Evolutionary conservation across 2,797 vertebrate species (phyloP), one percentile per base, ranked within the genome.

Genomic region (Gephyroberyx darwinii): DNA sequence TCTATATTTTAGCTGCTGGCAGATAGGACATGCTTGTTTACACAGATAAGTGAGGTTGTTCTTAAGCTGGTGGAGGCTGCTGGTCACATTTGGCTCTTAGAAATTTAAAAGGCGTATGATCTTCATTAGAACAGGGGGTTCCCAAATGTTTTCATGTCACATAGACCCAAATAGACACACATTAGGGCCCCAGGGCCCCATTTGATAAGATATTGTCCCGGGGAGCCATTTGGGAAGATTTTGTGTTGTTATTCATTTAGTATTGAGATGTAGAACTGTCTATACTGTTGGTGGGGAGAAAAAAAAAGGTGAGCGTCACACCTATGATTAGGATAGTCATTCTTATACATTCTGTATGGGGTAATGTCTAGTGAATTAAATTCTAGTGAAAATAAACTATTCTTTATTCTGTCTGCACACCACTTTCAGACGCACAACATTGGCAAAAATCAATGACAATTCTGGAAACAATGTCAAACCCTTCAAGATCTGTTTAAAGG

Each of bases 11-110:
- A 67, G 30, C 66, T 81, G 82, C 75, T 69, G 82, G 53, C 55
- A 55, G 78, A 84, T 65, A 82, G 43, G 68, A 56, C 53, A 69
- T 1, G 5, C 52, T 16, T 84, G 75, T 85, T 88, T 84, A 77
- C 75, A 65, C 62, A 67, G 60, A 75, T 63, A 71, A 78, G 67
- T 26, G 26, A 26, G 26, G 26, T 45, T 53, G 59, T 83, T 75
- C 84, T n/a, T 83, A 31, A 85, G 84, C 73, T 59, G 5, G 26
- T 26, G 26, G 26, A 26, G 53, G 41, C 22, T 52, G 8, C 5
- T 33, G 41, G 52, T 65, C 71, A 63, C 73, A 33, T 68, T 10
- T 26, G 17, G 33, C 20, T 13, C 50, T 14, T 60, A 55, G n/a
- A 12, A 37, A 67, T 67, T 9, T 9, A 13, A 51, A 60, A 14